Evolutionary conservation across 2,113 vertebrate species (phyloP).

Genomic region (Scatophagus argus): DNA sequence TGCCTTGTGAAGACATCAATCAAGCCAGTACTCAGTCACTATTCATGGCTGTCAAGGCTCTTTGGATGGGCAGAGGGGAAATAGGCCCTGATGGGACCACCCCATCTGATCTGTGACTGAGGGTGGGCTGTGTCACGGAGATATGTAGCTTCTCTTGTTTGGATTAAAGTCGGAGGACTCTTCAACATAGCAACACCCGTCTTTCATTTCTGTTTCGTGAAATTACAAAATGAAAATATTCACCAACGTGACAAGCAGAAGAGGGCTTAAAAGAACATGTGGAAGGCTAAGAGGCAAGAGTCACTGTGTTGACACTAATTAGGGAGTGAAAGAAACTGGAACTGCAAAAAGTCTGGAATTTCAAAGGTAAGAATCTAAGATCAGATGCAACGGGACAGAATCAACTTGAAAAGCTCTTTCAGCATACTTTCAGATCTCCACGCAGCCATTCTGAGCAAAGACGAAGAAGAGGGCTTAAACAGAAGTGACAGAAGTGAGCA

Average conservation of each 20-base stretch:
- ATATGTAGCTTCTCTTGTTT: constrained; percentile 14
- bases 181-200: neutral
- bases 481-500: neutral
- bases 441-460: constrained; percentile 2
- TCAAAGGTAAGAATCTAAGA: constrained; percentile 57
- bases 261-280: constrained; percentile 15
- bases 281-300: constrained; percentile 22
- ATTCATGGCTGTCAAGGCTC: constrained; percentile 15
- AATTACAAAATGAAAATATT: constrained; percentile 24
- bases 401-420: constrained; percentile 25
- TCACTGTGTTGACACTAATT: constrained; percentile 54
- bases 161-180: neutral
- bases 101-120: constrained; percentile 23
- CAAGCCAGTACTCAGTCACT: constrained; percentile 49
- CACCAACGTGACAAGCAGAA: constrained; percentile 5
- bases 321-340: constrained; percentile 22
- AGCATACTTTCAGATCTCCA: constrained; percentile 8
- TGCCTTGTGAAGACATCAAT: constrained; percentile 42
- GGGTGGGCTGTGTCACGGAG: neutral
- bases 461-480: constrained; percentile 14
- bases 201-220: constrained; percentile 10
- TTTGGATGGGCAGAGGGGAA: constrained; percentile 33
- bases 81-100: constrained; percentile 40
- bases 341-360: constrained; percentile 31
- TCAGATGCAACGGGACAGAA: constrained; percentile 36